Evolutionary conservation across 2,797 vertebrate genomes (phyloP), one percentile per base, ranked within the genome.

Genomic region (Erethizon dorsatum): DNA sequence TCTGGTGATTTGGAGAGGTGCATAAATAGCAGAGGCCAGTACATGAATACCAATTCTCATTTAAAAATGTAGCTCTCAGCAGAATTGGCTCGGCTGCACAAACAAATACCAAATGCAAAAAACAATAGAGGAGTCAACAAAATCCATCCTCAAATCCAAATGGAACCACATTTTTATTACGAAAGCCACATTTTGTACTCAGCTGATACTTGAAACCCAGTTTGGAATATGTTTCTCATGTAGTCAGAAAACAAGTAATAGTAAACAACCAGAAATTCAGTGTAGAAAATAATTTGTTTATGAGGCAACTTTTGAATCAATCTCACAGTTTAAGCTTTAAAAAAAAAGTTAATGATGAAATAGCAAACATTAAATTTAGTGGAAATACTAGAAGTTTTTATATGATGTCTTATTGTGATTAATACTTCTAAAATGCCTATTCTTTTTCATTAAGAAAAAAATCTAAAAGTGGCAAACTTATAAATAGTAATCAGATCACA

Each of bases 171-270:
- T 54, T 77, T 96, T 93, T 77, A 28, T 84, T 71, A 82, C 47
- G 54, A 87, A 95, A 96, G 5, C 11, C 69, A 71, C 31, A 92
- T 82, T 96, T 41, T 80, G 26, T n/a, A 45, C 75, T 90, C 33
- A 88, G n/a, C 12, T 69, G 47, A 95, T 41, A 85, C n/a, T 88
- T 77, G 63, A 92, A 92, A 82, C 31, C 80, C 73, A 90, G 24
- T 94, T 82, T 92, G 37, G 54, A 87, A 91, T 84, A n/a, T 59
- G 69, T 78, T 93, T 97, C 82, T 94, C 41, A 71, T 33, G 18
- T 52, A 63, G 26, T n/a, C 37, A 83, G 69, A 92, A 96, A 71
- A 37, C 14, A 93, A 59, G 10, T 22, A 63, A 65, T 71, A 45
- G 31, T 88, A 82, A 92, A 88, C 52, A 79, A 57, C 4, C 22